Conservation (phyloP, 2,113 vertebrate species). For the Charina bottae region DNA sequence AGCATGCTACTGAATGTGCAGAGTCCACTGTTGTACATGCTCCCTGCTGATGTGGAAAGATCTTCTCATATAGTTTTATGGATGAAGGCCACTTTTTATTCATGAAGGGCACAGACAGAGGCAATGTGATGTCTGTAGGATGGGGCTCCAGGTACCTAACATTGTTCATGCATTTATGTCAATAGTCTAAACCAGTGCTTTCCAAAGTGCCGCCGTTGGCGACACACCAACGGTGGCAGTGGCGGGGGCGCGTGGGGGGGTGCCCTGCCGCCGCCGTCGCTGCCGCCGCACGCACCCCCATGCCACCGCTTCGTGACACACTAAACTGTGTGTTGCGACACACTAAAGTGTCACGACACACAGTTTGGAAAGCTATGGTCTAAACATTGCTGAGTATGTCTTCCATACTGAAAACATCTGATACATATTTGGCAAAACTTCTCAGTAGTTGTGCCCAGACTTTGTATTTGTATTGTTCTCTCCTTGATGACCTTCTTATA, state of each 20-base stretch:
- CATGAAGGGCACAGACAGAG: neutral
- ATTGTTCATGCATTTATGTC: neutral
- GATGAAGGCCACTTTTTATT: neutral
- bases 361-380: too few species aligned
- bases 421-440: neutral
- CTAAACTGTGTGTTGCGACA: too few species aligned
- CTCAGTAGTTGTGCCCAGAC: neutral
- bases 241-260: too few species aligned
- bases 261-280: too few species aligned
- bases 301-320: too few species aligned
- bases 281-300: too few species aligned
- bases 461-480: neutral
- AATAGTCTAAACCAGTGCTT: neutral
- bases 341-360: too few species aligned
- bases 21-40: neutral
- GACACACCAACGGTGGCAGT: too few species aligned
- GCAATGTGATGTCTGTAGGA: neutral
- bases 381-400: neutral
- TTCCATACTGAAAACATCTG: neutral
- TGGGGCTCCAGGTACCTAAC: too few species aligned
- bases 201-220: too few species aligned
- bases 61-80: neutral
- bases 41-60: neutral
- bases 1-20: neutral
- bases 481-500: neutral